Evolutionary conservation across 2,888 invertebrate species (phyloP), one percentile per base, ranked within the genome.

Genomic region (Rugalucina vietnamica): DNA sequence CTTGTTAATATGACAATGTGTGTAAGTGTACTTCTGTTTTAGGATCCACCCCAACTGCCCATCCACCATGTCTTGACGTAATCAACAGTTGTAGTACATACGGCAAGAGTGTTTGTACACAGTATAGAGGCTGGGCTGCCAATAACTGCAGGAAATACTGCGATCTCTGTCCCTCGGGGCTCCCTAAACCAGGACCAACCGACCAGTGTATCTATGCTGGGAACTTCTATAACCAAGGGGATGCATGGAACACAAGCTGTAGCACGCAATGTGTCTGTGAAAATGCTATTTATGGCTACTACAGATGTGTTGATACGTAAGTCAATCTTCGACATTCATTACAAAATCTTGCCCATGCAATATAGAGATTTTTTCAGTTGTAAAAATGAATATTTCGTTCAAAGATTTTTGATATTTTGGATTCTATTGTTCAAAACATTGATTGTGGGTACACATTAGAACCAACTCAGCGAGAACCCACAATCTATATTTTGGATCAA

Each of bases 231-330:
- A 82, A 82, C 24, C 91, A 92, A 82, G 92, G 87, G 18, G 86
- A 90, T 18, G 85, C 85, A 4, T 92, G 92, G 92, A 83, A 76
- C 36, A 88, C 84, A 12, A 89, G 87, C 29, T 91, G 91, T 84
- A 88, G 88, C 76, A 88, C 85, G 4, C 65, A 78, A 32, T 92
- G 92, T 84, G 89, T 90, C 27, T 92, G 92, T 84, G 92, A 92
- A 80, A 90, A 92, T 78, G 89, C 91, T 70, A 85, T 89, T n/a
- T 91, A 89, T 74, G 92, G 92, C 43, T 92, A 90, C 82, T 91
- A 91, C 87, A 89, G 92, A 87, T 92, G 92, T 86, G 91, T 89
- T 12, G 88, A 90, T 74, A 89, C 86, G 91, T 91, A 83, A 82
- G 89, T 82, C 32, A 18, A n/a, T n/a, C n/a, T 12, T n/a, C n/a